phyloP scores from a whole-genome alignment of 2,888 invertebrate genomes.

The Eledona agricola region DNA sequence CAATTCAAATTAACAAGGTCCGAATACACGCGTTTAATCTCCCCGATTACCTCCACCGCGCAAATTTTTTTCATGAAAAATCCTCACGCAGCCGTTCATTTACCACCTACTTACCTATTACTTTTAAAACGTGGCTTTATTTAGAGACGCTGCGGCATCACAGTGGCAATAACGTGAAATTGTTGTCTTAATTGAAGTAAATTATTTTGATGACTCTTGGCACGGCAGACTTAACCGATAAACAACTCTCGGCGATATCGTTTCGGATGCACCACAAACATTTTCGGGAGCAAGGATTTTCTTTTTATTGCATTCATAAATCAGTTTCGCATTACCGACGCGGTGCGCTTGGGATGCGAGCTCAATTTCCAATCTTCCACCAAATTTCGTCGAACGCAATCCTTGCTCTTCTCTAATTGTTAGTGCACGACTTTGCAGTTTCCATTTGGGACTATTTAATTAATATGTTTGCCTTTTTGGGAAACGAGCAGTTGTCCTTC shows the following conservation, averaged over 20 bases:
- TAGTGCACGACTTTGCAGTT: too few relatives aligned
- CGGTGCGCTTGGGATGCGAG: too few relatives aligned
- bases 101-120: slow-evolving; percentile 18
- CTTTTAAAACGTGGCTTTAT: slow-evolving; percentile 12
- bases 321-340: too few relatives aligned
- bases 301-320: too few relatives aligned
- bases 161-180: slow-evolving; percentile 32
- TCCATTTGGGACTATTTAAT: too few relatives aligned
- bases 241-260: slow-evolving; percentile 14
- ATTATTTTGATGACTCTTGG: slow-evolving; percentile 38
- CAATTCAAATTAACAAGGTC: slow-evolving; percentile 15
- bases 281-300: too few relatives aligned
- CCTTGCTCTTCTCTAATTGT: too few relatives aligned
- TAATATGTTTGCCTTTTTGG: too few relatives aligned
- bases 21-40: too few relatives aligned
- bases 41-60: slow-evolving; percentile 23
- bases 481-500: too few relatives aligned
- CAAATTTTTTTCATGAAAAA: slow-evolving; percentile 12
- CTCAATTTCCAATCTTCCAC: too few relatives aligned
- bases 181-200: slow-evolving; percentile 37
- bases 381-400: too few relatives aligned
- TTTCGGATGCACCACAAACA: background rate
- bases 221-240: slow-evolving; percentile 23
- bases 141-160: slow-evolving; percentile 27
- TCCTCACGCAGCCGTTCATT: slow-evolving; percentile 15